Evolutionary conservation across 2,113 vertebrate species (phyloP).

Genomic region (Reinhardtius hippoglossoides): DNA sequence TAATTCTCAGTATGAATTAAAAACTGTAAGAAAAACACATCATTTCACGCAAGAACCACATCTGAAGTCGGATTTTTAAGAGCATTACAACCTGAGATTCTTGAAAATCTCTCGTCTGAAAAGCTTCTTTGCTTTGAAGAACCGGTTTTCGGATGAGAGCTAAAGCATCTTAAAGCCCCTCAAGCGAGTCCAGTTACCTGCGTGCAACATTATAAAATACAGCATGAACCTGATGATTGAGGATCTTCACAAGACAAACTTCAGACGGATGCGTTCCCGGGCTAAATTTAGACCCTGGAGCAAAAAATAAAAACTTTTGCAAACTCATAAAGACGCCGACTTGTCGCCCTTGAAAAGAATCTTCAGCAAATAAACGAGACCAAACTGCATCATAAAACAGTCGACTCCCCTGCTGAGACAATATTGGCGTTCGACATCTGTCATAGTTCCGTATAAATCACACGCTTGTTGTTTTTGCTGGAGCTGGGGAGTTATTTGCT

Average conservation of each 20-base stretch:
- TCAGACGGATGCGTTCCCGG: not conserved
- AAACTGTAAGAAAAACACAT: not conserved
- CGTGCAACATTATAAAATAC: not conserved
- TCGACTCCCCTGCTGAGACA: not conserved
- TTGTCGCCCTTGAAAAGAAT: not conserved
- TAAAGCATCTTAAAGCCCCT: not conserved
- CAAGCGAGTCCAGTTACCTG: not conserved
- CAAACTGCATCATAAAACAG: not conserved
- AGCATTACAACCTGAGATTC: too few species aligned
- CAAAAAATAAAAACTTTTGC: not conserved
- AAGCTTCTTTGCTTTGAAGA: not conserved
- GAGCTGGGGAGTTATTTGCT: conserved; percentile 14
- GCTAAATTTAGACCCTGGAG: not conserved
- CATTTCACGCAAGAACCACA: not conserved
- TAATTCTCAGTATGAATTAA: not conserved
- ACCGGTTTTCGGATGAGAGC: not conserved
- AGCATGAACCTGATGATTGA: not conserved
- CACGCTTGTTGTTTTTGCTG: conserved; percentile 10
- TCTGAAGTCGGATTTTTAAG: not conserved
- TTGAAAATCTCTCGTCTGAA: not conserved
- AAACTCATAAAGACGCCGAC: not conserved
- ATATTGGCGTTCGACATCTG: not conserved
- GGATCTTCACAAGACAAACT: not conserved
- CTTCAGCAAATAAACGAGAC: not conserved
- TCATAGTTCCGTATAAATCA: conserved; percentile 5